phyloP scores from a whole-genome alignment of 2,888 invertebrate genomes.

The Chrysomela aeneicollis region DNA sequence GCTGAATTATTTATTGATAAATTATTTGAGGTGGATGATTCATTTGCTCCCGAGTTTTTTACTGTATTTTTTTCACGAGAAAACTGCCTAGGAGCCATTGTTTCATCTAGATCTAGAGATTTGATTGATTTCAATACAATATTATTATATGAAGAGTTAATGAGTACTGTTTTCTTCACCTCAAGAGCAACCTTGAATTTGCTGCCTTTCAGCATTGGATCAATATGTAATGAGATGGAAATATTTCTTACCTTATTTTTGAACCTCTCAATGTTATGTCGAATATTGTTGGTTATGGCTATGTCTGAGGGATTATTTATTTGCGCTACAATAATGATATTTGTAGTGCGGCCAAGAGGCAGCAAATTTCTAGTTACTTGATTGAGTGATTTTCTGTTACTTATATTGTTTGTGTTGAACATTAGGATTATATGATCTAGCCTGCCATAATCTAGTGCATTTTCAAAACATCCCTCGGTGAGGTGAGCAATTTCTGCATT shows the following conservation, averaged over 20 bases:
- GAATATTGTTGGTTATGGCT: not conserved
- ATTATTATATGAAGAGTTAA: not conserved
- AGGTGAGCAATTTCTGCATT: slow-evolving; percentile 9
- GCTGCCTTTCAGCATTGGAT: slow-evolving; percentile 16
- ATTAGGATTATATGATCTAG: slow-evolving; percentile 13
- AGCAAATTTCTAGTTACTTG: slow-evolving; percentile 12
- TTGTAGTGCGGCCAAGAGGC: slow-evolving; percentile 3
- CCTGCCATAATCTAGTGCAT: not conserved
- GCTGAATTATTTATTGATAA: slow-evolving; percentile 9
- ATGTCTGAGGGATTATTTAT: not conserved
- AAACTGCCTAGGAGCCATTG: slow-evolving; percentile 11
- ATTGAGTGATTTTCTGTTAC: slow-evolving; percentile 7
- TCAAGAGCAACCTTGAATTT: slow-evolving; percentile 11
- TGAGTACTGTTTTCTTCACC: not conserved
- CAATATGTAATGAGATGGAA: slow-evolving; percentile 11
- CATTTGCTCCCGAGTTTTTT: slow-evolving; percentile 9
- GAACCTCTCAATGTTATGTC: not conserved
- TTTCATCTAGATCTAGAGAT: slow-evolving; percentile 1
- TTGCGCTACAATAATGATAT: not conserved
- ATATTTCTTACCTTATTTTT: slow-evolving; percentile 4
- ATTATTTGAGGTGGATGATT: slow-evolving; percentile 4
- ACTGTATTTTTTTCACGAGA: not conserved
- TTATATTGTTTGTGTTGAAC: slow-evolving; percentile 9
- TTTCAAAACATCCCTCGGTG: slow-evolving; percentile 2
- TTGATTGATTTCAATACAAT: slow-evolving; percentile 12